These are phyloP conservation scores for Phyllotis vaccarum DNA, from an alignment of 2,797 vertebrate genomes.

Conservation along the genomic window DNA sequence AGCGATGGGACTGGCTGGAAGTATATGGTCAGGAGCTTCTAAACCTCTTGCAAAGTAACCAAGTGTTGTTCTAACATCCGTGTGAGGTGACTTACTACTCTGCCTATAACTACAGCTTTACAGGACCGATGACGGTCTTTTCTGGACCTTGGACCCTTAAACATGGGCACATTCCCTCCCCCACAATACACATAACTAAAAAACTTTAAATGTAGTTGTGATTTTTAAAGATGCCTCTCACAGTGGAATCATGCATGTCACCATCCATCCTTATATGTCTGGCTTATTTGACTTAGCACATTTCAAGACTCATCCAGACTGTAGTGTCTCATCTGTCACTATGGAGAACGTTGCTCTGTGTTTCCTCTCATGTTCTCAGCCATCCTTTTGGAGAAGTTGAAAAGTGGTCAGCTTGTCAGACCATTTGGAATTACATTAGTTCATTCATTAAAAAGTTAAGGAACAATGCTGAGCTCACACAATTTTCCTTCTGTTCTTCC, in stretches of 20 bases:
- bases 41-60: background rate
- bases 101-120: background rate
- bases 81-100: background rate
- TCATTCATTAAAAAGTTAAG: conserved; percentile 12
- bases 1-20: too few species aligned
- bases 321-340: too few species aligned
- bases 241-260: background rate
- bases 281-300: conserved; percentile 7
- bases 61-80: background rate
- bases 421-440: background rate
- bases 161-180: background rate
- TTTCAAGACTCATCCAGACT: background rate
- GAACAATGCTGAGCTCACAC: background rate
- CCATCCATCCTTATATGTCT: background rate
- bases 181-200: background rate
- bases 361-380: background rate
- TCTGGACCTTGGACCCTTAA: background rate
- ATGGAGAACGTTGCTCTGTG: background rate
- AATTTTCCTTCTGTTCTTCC: background rate
- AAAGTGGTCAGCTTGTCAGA: background rate
- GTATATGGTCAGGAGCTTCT: background rate
- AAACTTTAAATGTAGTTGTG: background rate
- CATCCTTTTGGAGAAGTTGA: background rate
- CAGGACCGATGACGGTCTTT: background rate
- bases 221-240: background rate